A percentile compares a stretch with the other conserved stretches of the same genome.
Evolutionary conservation across 1,140 invertebrate species (phyloP).

Genomic region (Tetramorium parvispinum): DNA sequence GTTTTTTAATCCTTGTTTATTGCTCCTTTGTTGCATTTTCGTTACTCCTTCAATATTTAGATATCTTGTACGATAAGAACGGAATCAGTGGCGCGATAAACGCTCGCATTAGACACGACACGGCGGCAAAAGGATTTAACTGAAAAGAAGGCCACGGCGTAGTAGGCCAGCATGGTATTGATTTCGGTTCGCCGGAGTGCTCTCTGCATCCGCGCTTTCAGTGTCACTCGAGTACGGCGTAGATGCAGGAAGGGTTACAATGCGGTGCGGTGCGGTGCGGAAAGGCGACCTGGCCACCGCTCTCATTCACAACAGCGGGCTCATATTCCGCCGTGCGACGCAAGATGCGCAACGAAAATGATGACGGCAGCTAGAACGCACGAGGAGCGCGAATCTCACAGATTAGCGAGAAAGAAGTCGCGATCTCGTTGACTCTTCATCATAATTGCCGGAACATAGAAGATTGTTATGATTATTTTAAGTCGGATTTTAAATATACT

Average conservation of each 20-base stretch:
- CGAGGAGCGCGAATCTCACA: background rate
- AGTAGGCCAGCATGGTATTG: conserved; percentile 77
- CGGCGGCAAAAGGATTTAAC: conserved; percentile 68
- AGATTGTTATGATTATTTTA: background rate
- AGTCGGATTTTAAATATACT: background rate
- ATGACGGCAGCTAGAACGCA: background rate
- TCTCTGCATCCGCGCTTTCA: conserved; percentile 74
- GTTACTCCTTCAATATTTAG: background rate
- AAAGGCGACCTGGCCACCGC: background rate
- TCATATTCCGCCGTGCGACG: background rate
- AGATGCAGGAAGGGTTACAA: conserved; percentile 59
- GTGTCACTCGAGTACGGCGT: conserved; percentile 74
- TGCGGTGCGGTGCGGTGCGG: no score
- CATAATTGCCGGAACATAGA: background rate
- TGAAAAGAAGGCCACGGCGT: conserved; percentile 79
- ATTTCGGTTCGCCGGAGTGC: conserved; percentile 70
- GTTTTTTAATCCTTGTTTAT: no score
- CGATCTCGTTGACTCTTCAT: background rate
- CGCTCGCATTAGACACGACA: conserved; percentile 24
- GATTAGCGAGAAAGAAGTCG: background rate
- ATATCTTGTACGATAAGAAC: background rate
- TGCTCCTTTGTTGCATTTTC: background rate
- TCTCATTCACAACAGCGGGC: conserved; percentile 57
- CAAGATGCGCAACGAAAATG: background rate
- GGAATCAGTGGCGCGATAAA: background rate